A percentile compares a stretch with the other conserved stretches of the same genome.
phyloP scores from a whole-genome alignment of 2,888 invertebrate species.

The Heterodera filipjevi region DNA sequence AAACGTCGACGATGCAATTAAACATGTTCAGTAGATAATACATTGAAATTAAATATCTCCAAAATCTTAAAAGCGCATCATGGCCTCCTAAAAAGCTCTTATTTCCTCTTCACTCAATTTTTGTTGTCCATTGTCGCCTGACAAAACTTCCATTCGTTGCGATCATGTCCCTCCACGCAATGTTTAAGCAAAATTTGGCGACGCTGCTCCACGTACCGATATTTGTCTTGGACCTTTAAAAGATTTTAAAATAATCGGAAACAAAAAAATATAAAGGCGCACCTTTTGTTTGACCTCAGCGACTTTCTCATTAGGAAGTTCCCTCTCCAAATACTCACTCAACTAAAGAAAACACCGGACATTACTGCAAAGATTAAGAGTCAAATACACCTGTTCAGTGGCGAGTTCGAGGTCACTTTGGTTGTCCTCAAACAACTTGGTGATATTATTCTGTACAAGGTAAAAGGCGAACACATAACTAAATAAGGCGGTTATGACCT shows the following conservation, averaged over 20 bases:
- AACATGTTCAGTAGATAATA: neutral
- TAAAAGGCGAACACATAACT: conserved; percentile 99
- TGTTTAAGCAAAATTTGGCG: conserved; percentile 91
- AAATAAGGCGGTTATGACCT: conserved; percentile 82
- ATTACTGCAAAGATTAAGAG: neutral
- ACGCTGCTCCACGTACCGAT: conserved; percentile 95
- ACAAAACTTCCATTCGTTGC: conserved; percentile 43
- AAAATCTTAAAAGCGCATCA: no score
- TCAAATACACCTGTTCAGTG: conserved; percentile 78
- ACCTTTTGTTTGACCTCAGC: conserved; percentile 95
- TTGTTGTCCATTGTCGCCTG: conserved; percentile 27
- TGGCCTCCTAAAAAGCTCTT: neutral
- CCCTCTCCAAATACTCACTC: conserved; percentile 95
- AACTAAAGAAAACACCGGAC: conserved; percentile 69
- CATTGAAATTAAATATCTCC: no score
- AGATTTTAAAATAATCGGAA: neutral
- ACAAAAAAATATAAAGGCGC: conserved; percentile 10
- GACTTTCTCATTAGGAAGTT: conserved; percentile 88
- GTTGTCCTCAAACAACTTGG: conserved; percentile 80
- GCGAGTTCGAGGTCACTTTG: conserved; percentile 76
- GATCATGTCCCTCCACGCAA: conserved; percentile 95
- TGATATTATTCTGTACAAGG: conserved; percentile 94
- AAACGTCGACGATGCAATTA: neutral
- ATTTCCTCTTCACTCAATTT: conserved; percentile 16
- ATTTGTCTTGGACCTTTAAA: conserved; percentile 63